phyloP scores from a whole-genome alignment of 1,140 invertebrate genomes.

The Lamellibrachia luymesi region DNA sequence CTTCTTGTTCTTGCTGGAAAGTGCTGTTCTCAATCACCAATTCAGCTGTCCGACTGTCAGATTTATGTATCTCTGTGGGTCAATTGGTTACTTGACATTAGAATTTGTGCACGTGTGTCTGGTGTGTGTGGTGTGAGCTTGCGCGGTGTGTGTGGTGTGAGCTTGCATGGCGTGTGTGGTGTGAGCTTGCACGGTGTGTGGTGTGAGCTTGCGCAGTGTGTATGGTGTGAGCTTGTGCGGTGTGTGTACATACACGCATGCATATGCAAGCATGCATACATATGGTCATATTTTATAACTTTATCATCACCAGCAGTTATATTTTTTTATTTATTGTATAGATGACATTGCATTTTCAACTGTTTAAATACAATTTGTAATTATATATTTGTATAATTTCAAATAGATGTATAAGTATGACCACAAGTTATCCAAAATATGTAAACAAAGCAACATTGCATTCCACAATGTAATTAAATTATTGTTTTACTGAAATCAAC shows the following conservation, averaged over 20 bases:
- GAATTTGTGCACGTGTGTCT: neutral
- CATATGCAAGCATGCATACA: neutral
- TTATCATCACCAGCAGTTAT: neutral
- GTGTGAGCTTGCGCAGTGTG: neutral
- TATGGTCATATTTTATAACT: neutral
- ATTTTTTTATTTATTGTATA: neutral
- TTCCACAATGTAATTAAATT: neutral
- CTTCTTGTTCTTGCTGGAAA: neutral
- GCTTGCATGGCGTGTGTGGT: neutral
- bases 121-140: neutral
- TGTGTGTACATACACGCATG: neutral
- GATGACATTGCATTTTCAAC: neutral
- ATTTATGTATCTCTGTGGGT: neutral
- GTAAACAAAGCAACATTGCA: neutral
- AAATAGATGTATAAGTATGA: neutral
- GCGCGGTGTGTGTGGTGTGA: neutral
- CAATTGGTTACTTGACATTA: neutral
- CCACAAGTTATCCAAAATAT: neutral
- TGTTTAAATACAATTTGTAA: neutral
- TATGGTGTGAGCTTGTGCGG: neutral
- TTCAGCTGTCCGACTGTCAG: neutral
- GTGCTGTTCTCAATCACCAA: neutral
- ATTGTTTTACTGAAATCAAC: neutral
- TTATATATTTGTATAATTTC: neutral
- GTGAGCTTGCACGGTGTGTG: neutral